Conservation (phyloP, 2,888 invertebrate genomes). For the Crioceris asparagi region DNA sequence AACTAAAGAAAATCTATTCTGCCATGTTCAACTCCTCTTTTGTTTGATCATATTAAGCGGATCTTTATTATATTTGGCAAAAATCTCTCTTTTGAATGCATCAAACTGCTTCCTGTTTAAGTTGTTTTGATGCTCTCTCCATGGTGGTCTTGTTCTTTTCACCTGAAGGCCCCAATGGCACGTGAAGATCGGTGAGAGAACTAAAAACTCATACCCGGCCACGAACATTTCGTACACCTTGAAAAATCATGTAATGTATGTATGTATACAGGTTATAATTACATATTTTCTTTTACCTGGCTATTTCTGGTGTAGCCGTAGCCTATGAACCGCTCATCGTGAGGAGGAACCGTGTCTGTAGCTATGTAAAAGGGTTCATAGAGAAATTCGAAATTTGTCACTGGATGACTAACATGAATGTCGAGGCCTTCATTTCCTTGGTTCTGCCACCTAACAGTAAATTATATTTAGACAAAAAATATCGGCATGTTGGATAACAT, state of each 20-base stretch:
- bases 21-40: conserved; percentile 8
- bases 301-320: conserved; percentile 89
- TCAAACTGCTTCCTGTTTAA: conserved; percentile 73
- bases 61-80: conserved; percentile 62
- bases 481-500: too few species aligned
- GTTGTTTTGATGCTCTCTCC: conserved; percentile 80
- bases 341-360: conserved; percentile 66
- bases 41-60: conserved; percentile 49
- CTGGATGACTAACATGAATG: conserved; percentile 72
- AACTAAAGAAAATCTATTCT: conserved; percentile 1
- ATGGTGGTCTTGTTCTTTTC: conserved; percentile 64
- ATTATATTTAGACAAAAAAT: too few species aligned
- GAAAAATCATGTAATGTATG: conserved; percentile 20
- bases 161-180: conserved; percentile 84
- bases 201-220: conserved; percentile 78
- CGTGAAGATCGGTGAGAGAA: conserved; percentile 79
- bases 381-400: conserved; percentile 72
- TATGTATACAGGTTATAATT: neutral
- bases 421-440: conserved; percentile 48
- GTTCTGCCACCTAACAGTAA: conserved; percentile 47
- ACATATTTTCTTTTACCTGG: conserved; percentile 49
- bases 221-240: conserved; percentile 90
- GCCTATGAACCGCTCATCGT: conserved; percentile 82
- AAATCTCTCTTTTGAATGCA: conserved; percentile 71
- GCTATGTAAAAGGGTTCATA: conserved; percentile 91